phyloP scores from a whole-genome alignment of 2,113 vertebrate species.

The Pelecanoides urinatrix region DNA sequence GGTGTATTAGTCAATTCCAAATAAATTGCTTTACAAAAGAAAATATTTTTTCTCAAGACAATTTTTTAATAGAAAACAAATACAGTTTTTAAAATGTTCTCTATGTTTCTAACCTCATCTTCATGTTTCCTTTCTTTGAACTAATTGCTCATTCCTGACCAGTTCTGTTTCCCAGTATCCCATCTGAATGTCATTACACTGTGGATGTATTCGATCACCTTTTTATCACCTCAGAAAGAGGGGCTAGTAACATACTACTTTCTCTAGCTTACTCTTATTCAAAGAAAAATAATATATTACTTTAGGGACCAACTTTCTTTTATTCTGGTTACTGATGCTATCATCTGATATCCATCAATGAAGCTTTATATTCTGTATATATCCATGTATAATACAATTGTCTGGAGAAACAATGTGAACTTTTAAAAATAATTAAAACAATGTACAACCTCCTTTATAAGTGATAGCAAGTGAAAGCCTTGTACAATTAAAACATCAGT shows the following conservation, averaged over 20 bases:
- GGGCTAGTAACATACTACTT: background rate
- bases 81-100: background rate
- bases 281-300: background rate
- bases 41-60: background rate
- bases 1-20: background rate
- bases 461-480: background rate
- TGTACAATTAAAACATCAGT: background rate
- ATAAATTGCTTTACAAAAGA: background rate
- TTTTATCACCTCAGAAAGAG: background rate
- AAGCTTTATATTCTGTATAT: background rate
- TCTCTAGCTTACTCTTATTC: background rate
- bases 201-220: background rate
- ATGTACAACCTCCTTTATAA: background rate
- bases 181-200: background rate
- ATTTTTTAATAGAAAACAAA: background rate
- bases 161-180: background rate
- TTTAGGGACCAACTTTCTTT: background rate
- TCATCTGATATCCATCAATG: slow-evolving; percentile 16
- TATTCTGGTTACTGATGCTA: background rate
- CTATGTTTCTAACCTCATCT: background rate
- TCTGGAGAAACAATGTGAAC: background rate
- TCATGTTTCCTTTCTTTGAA: slow-evolving; percentile 5
- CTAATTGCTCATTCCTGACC: background rate
- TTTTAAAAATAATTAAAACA: background rate
- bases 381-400: background rate